These are phyloP conservation scores for Acanthis flammea DNA, from an alignment of 2,797 vertebrate species.

Conservation along the genomic window DNA sequence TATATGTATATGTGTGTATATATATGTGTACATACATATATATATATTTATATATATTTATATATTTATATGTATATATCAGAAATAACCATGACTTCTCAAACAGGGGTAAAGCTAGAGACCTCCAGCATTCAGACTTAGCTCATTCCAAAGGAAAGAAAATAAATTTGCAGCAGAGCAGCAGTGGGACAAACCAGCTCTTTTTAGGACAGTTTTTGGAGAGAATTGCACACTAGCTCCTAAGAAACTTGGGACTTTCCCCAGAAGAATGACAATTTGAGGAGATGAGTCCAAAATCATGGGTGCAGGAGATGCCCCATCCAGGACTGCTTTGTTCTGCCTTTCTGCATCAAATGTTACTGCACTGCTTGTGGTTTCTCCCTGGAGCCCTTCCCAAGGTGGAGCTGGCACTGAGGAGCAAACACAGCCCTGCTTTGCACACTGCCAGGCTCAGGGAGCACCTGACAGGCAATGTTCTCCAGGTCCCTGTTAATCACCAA, in stretches of 20 bases:
- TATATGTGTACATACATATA: no score
- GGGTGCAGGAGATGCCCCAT: not conserved
- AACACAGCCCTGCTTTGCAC: not conserved
- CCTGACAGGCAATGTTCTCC: not conserved
- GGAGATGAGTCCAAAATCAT: not conserved
- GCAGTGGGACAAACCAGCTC: not conserved
- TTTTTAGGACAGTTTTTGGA: not conserved
- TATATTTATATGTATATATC: not conserved
- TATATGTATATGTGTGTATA: no score
- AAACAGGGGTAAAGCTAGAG: not conserved
- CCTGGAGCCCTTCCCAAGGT: not conserved
- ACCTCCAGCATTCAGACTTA: not conserved
- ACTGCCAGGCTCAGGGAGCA: not conserved
- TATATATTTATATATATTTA: no score
- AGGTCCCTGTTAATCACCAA: not conserved
- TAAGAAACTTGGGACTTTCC: not conserved
- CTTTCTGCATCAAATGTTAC: not conserved
- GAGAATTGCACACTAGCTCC: not conserved
- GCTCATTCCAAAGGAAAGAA: not conserved
- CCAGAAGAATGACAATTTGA: not conserved
- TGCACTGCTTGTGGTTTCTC: not conserved
- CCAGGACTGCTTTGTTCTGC: not conserved
- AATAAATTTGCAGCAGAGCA: not conserved
- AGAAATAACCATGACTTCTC: not conserved
- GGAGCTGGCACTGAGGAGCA: not conserved